Evolutionary conservation across 2,113 vertebrate genomes (phyloP), one percentile per base, ranked within the genome.

Genomic region (Pangasianodon hypophthalmus): DNA sequence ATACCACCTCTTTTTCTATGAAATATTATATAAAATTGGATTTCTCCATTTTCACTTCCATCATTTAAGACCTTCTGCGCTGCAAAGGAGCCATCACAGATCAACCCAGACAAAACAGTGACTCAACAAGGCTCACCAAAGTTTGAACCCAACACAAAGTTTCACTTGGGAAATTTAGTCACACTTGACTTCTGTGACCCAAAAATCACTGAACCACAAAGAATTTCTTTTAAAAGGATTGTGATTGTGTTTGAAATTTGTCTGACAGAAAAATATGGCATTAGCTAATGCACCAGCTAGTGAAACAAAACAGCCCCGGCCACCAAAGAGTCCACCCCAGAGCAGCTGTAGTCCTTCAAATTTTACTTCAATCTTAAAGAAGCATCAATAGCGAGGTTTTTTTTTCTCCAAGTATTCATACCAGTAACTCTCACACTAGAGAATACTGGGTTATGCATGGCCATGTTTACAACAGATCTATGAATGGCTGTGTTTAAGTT

Each of bases 271-370:
- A 50, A 79, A 79, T 48, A 54, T 56, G 79, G 14, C n/a, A 82
- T 82, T 56, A 81, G 14, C 14, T 18, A 19, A 16, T 21, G 48
- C 79, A 81, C 50, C 79, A 82, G 80, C 52, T 56, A 56, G n/a
- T 82, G 52, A 82, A 82, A 56, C 29, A 82, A 82, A 82, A 56
- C 80, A 82, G 80, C 52, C 7, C 46, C 77, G 52, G 77, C 77
- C 77, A 52, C 10, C n/a, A 56, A 82, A 56, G 29, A 56, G 24
- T 82, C 18, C 18, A 24, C 52, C n/a, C 52, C 18, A 37, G 19
- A n/a, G 52, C 80, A 82, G n/a, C 80, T 82, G 50, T 56, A 37
- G 41, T 11, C 52, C 80, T 82, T 82, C 48, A 32, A 19, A 82
- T 54, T 56, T 37, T 13, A 37, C n/a, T 82, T 19, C n/a, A 37